Evolutionary conservation across 2,797 vertebrate species (phyloP), one percentile per base, ranked within the genome.

Genomic region (Megalops cyprinoides): DNA sequence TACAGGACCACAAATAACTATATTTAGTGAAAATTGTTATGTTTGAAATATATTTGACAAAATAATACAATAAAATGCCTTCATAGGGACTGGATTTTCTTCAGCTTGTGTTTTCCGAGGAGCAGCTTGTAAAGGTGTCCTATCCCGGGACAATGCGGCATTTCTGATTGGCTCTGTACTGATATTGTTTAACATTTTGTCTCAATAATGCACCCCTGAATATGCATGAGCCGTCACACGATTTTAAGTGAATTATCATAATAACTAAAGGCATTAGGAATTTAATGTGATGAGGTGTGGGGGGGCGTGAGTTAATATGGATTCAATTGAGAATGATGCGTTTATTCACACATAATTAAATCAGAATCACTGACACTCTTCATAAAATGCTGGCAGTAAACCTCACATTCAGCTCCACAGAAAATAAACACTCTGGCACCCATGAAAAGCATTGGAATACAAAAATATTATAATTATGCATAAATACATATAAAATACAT

Each of bases 311-410:
- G 87, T 88, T 85, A 79, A 87, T 83, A 87, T 82, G 39, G 82
- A 84, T 87, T 80, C 75, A 65, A 62, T 62, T 82, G 87, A 67
- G n/a, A 53, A 65, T 55, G 46, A 89, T 88, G 79, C 82, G 85
- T 80, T 84, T 82, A 74, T 65, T 76, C 58, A 87, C 81, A 87
- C 69, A 42, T 51, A 78, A 89, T 80, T 85, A 87, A 89, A 88
- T 83, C 84, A 84, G 79, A 80, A 83, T 78, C 62, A 76, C 74
- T 79, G 87, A 84, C 85, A 86, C 58, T 84, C 84, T 89, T 90
- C 81, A 87, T 87, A 87, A 88, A 82, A 82, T 84, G 49, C 25
- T 84, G 83, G 81, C 71, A 78, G 51, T 75, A 75, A 75, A 15
- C 34, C 34, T 69, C 8, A 14, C n/a, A 69, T 39, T 31, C 65